Base-by-base conservation (phyloP, 2,888 invertebrate genomes). In the Furcula furcula region DNA sequence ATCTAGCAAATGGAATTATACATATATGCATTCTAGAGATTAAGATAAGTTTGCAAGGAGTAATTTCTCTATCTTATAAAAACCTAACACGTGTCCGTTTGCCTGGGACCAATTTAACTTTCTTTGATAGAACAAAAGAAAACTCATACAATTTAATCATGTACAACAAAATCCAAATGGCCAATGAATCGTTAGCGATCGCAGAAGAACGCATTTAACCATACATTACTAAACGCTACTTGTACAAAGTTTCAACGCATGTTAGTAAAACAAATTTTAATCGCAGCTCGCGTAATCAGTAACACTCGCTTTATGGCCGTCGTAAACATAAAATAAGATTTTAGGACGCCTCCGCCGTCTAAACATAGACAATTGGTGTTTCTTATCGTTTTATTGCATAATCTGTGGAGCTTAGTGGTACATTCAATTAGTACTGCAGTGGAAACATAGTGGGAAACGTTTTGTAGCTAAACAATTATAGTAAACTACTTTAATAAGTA, bases 331-430 rank as follows among this genome's bases (percentile, higher is more conserved):
- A 50, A 57, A 54, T 37, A 47, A 43, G 45, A 47, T 40, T 38
- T 54, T 39, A 35, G 37, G 35, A 11, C 36, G 50, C 36, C 40
- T 44, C 19, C 21, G 28, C 21, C 23, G 29, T 36, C 55, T 40
- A 49, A 54, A 50, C 40, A 46, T 34, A 54, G 62, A 63, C 59
- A 55, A 65, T 62, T 53, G 52, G 40, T 30, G 46, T 44, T 33
- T 48, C 57, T 63, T 68, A 65, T 69, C 68, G 55, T 34, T 39
- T 64, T 61, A 68, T 55, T 49, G 48, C 54, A 49, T 59, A 57
- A 58, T 59, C 52, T 46, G 44, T 45, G 47, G 43, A 40, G 43
- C 47, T 47, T 48, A 50, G 52, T 36, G 53, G 49, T 28, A 38
- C 38, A 36, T 36, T 47, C 41, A 42, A 51, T 55, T 52, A 55